Percentiles rank a stretch among this genome's conserved stretches.
Evolutionary conservation across 2,888 invertebrate genomes (phyloP).

Genomic region (Rhagonycha lutea): DNA sequence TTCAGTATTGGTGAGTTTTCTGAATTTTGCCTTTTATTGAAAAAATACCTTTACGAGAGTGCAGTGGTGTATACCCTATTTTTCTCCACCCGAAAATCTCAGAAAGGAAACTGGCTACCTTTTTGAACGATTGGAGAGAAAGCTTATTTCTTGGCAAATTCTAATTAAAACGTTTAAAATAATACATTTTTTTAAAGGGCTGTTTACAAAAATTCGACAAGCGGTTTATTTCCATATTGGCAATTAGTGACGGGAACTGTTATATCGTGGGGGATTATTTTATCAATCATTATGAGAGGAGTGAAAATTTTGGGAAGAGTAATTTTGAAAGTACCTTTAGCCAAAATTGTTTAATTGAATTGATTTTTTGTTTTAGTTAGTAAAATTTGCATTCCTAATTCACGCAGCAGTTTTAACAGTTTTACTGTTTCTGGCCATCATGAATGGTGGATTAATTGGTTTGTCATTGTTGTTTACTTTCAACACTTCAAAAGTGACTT

Average conservation of each 20-base stretch:
- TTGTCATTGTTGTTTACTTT: background rate
- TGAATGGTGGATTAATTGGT: background rate
- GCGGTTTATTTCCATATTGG: slow-evolving; percentile 27
- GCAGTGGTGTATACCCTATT: too few relatives aligned
- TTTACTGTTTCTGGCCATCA: background rate
- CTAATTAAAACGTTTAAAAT: too few relatives aligned
- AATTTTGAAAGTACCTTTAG: background rate
- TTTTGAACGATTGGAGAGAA: too few relatives aligned
- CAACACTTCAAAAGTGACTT: background rate
- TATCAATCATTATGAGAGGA: slow-evolving; percentile 24
- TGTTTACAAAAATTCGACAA: slow-evolving; percentile 12
- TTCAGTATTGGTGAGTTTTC: slow-evolving; percentile 30
- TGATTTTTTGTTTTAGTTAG: background rate
- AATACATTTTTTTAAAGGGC: slow-evolving; percentile 17
- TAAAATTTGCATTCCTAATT: background rate
- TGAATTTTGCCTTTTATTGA: too few relatives aligned
- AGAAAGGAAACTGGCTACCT: too few relatives aligned
- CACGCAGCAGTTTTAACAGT: background rate
- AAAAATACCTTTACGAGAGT: too few relatives aligned
- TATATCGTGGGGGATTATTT: slow-evolving; percentile 32
- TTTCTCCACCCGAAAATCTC: too few relatives aligned
- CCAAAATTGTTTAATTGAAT: background rate
- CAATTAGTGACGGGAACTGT: slow-evolving; percentile 29
- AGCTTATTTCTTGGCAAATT: background rate
- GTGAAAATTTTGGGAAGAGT: slow-evolving; percentile 31